phyloP scores from a whole-genome alignment of 2,888 invertebrate genomes.

The Amitus sp. region DNA sequence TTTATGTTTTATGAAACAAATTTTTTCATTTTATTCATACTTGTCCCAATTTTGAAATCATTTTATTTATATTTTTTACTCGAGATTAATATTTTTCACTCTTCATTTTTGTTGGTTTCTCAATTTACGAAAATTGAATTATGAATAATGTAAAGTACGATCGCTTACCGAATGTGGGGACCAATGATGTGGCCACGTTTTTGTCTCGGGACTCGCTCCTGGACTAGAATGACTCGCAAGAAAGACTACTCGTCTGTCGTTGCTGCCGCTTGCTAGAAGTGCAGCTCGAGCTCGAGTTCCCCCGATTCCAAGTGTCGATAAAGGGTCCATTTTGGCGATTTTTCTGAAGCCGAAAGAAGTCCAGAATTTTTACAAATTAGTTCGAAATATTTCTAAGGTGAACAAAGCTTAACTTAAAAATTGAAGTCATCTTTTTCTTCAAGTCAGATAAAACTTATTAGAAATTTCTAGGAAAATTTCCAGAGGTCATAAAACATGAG shows the following conservation, averaged over 20 bases:
- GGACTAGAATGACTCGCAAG: constrained; percentile 55
- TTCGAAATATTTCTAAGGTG: not conserved
- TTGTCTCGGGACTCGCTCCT: constrained; percentile 54
- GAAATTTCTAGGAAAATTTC: no score
- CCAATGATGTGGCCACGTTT: constrained; percentile 64
- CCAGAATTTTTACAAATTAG: constrained; percentile 11
- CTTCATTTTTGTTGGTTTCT: no score
- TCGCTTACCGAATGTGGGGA: constrained; percentile 60
- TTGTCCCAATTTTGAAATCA: no score
- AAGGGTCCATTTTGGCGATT: constrained; percentile 57
- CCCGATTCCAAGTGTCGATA: constrained; percentile 59
- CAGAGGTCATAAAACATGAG: no score
- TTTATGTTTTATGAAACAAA: no score
- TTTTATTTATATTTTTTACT: no score
- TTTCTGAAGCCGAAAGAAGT: constrained; percentile 32
- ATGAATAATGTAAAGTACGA: not conserved
- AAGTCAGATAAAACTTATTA: no score
- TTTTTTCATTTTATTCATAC: no score
- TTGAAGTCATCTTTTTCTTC: no score
- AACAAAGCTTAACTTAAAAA: no score
- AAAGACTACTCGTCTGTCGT: constrained; percentile 62
- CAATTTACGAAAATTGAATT: no score
- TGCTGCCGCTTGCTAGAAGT: constrained; percentile 56
- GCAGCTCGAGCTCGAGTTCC: constrained; percentile 61
- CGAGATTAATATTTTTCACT: no score